Base-by-base conservation (phyloP, 1,140 invertebrate species). In the Hermetia illucens region DNA sequence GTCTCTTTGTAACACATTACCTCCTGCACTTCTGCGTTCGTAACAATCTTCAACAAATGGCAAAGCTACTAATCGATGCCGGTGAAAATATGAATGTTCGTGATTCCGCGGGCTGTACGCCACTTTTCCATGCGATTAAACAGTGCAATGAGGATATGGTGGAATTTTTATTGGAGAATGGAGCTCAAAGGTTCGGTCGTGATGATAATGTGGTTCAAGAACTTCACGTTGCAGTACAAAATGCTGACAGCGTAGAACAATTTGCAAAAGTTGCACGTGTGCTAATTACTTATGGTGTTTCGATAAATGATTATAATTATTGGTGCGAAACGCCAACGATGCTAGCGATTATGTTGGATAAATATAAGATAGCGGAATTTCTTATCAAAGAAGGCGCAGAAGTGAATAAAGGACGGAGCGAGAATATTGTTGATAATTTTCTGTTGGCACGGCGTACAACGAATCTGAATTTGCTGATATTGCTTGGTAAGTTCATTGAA, bases 51-150 rank as follows among this genome's bases (percentile, higher is more conserved):
- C 43, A 49, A 4, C 60, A 64, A 22, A 63, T 74, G 47, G 65
- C 65, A 2, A 50, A 60, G 43, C 43, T 67, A 17, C 48, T 75
- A 5, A 42, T 72, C 12, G 45, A 54, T 38, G 57, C 57, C 18
- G 70, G 71, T 3, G 65, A 67, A 17, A 60, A 65, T 41, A 50
- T 69, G 10, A 72, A 70, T 45, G 45, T 68, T 3, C 55, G 68
- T 2, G 65, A 74, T 52, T 51, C 60, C 19, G 58, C 64, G 37
- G 72, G 72, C 9, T 61, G 68, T 33, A 75, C 75, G 1, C 71
- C 75, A 5, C 56, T 79, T 5, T 71, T 76, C 53, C 50, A 70
- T n/a, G 72, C 74, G 21, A 71, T 71, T 37, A 62, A 64, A 5
- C 65, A 62, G 34, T 63, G 67, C 31, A 66, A 75, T 45, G 50